phyloP scores from a whole-genome alignment of 2,113 vertebrate genomes.

The Notiomystis cincta region DNA sequence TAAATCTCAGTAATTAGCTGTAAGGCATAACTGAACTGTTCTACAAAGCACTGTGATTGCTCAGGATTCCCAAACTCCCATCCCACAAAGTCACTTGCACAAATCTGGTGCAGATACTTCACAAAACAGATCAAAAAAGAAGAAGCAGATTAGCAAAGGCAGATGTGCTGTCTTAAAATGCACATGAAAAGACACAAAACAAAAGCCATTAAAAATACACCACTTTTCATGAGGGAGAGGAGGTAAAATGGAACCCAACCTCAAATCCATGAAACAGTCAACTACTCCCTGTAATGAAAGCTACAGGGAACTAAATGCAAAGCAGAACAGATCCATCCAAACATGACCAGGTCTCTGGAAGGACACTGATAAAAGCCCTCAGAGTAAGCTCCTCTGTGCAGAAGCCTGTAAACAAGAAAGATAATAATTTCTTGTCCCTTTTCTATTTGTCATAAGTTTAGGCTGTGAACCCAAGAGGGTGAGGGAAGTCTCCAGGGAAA shows the following conservation, averaged over 20 bases:
- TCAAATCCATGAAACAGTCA: neutral
- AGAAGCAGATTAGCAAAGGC: neutral
- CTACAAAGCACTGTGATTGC: neutral
- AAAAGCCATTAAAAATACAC: neutral
- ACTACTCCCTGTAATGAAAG: neutral
- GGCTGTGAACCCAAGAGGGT: neutral
- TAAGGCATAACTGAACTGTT: neutral
- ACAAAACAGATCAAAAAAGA: neutral
- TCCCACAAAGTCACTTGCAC: neutral
- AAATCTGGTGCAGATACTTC: neutral
- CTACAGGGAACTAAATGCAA: neutral
- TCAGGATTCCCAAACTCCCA: neutral
- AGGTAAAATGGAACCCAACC: neutral
- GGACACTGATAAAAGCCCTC: neutral
- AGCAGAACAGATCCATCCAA: neutral
- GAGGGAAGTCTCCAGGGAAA: neutral
- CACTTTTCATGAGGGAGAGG: neutral
- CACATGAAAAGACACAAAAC: accelerated
- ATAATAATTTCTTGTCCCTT: neutral
- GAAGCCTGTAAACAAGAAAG: neutral
- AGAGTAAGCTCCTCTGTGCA: neutral
- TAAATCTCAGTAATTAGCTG: neutral
- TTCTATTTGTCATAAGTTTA: neutral
- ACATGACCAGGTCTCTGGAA: accelerated
- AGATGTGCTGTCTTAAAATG: neutral